Conservation (phyloP, 2,888 invertebrate species). For the Cephus sareptanus region DNA sequence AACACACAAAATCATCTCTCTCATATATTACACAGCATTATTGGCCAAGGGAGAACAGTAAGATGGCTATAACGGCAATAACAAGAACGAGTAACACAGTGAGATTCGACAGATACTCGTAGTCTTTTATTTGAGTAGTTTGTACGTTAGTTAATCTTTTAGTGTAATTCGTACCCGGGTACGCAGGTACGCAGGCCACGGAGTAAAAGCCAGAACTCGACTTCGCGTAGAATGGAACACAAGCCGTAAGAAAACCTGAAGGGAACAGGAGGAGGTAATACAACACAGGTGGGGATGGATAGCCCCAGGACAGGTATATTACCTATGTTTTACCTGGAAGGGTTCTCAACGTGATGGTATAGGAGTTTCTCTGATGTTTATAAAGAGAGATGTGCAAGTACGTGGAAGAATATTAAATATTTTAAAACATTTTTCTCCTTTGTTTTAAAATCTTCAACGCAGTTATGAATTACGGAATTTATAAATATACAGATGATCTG, state of each 20-base stretch:
- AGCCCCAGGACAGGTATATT: conserved; percentile 48
- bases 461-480: neutral
- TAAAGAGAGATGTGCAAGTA: neutral
- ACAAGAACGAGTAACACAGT: neutral
- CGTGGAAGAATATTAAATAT: neutral
- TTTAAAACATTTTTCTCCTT: neutral
- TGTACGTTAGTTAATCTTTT: neutral
- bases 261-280: conserved; percentile 15
- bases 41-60: neutral
- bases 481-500: neutral
- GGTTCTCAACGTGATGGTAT: conserved; percentile 39
- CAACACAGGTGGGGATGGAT: conserved; percentile 31
- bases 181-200: neutral
- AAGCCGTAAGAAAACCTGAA: conserved; percentile 16
- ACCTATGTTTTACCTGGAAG: conserved; percentile 47
- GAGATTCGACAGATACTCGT: neutral
- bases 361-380: neutral
- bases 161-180: neutral
- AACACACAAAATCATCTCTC: neutral
- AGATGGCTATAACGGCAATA: neutral
- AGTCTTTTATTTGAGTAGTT: neutral
- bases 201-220: neutral
- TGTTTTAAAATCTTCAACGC: neutral
- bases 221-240: conserved; percentile 6
- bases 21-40: neutral